Evolutionary conservation across 1,140 invertebrate genomes (phyloP).

Genomic region (Sminthurides bifidus): DNA sequence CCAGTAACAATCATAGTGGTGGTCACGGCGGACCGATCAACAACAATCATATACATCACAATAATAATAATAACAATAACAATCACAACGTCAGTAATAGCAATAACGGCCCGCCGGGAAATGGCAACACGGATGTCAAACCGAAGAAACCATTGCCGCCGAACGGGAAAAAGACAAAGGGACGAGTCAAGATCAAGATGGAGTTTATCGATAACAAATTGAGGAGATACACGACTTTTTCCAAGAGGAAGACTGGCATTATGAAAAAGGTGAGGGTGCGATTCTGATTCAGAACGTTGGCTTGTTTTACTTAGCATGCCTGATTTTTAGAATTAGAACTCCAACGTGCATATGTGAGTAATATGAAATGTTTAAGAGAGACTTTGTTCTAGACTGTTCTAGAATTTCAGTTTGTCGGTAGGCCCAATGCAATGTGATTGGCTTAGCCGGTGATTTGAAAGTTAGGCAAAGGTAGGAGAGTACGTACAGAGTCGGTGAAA

Average conservation of each 20-base stretch:
- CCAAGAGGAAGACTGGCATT: constrained; percentile 98
- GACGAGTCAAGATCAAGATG: constrained; percentile 99
- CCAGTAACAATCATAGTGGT: constrained; percentile 12
- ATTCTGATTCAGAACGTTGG: no score
- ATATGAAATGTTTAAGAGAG: no score
- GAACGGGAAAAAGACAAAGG: constrained; percentile 97
- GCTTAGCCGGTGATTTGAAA: no score
- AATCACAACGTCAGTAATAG: constrained; percentile 16
- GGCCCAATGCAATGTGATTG: no score
- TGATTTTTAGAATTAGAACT: no score
- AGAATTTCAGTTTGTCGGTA: no score
- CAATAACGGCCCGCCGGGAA: constrained; percentile 8
- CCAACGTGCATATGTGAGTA: no score
- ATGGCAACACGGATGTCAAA: constrained; percentile 8
- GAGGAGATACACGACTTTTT: constrained; percentile 96
- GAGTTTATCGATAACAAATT: constrained; percentile 99
- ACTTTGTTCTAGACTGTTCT: no score
- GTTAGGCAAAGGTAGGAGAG: no score
- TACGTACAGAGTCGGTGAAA: no score
- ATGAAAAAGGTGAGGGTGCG: constrained; percentile 99
- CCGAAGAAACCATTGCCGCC: constrained; percentile 49
- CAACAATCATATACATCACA: constrained; percentile 26
- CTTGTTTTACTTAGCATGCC: no score
- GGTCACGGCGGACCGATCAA: constrained; percentile 9
- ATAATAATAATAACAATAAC: constrained; percentile 17